Conservation (phyloP, 2,888 invertebrate species). For the Drosophila atroscutellata region DNA sequence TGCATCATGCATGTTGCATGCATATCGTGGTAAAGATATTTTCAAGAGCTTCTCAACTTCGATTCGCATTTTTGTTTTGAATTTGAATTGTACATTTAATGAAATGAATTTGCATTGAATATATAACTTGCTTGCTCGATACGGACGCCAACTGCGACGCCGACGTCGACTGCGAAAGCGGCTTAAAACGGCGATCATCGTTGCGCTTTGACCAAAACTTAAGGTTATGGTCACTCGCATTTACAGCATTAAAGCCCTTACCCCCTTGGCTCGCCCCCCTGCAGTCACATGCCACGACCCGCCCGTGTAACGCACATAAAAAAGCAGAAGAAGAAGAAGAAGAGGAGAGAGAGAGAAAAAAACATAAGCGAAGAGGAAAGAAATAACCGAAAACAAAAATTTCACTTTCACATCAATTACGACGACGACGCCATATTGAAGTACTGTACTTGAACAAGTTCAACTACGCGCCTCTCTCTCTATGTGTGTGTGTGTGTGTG, state of each 20-base stretch:
- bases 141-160: conserved; percentile 6
- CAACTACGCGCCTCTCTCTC: conserved; percentile 21
- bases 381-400: conserved; percentile 59
- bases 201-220: conserved; percentile 51
- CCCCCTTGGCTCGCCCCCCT: not conserved
- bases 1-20: not conserved
- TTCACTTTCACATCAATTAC: conserved; percentile 79
- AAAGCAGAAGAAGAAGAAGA: conserved; percentile 1
- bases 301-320: conserved; percentile 29
- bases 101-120: not conserved
- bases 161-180: conserved; percentile 7
- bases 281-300: conserved; percentile 16
- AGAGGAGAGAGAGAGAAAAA: not conserved
- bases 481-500: conserved; percentile 8
- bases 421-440: conserved; percentile 43
- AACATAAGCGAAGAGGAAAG: conserved; percentile 23
- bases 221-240: conserved; percentile 74
- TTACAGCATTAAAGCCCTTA: conserved; percentile 27
- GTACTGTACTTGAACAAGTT: conserved; percentile 71
- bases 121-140: conserved; percentile 19
- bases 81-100: not conserved
- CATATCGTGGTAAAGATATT: not conserved
- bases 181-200: conserved; percentile 45
- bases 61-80: not conserved
- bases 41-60: not conserved